Base-by-base conservation (phyloP, 37 sponge, comb jelly and placozoan species). In the Halichondria panicea region DNA sequence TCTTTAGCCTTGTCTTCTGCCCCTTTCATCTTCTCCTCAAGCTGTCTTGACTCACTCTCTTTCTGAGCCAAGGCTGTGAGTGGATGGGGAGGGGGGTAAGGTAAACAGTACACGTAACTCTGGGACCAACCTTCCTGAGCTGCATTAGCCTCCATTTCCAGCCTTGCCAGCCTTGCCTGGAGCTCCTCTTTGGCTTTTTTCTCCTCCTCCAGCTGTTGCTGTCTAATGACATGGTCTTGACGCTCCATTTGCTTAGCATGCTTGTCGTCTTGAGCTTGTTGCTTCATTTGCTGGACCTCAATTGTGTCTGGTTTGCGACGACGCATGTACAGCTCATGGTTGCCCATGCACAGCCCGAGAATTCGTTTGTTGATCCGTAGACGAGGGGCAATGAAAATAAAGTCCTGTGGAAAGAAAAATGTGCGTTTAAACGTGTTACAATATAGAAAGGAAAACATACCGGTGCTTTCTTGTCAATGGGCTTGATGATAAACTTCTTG, bases 271-370 rank as follows among this genome's bases (percentile, higher is more conserved):
- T 80, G 55, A 36, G 95, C 93, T 66, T 94, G 94, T 36, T 89
- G 86, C 81, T 94, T 97, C 98, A 97, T 97, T 82, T 95, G 95
- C 87, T 97, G 99, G 25, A 97, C 95, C 42, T 97, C 99, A 55
- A 95, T 90, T 37, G 99, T 92, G 78, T 97, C 99, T 12, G 95
- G 95, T 65, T 97, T 97, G 9, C 99, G 84, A 31, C 99, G 86
- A 2, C 95, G 82, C 91, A 97, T 94, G 86, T 95, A 97, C 36
- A 97, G 91, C 80, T 97, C 99, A 68, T 97, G 99, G 81, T 97
- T 97, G 18, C 99, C 96, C 84, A 97, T 97, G 67, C 99, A 97
- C 58, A 97, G 89, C 21, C 93, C 99, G 2, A 97, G 86, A 61
- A 97, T 84, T 30, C 92, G 91, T 61, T 95, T 94, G 81, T 97